These are phyloP conservation scores for rat (Rattus norvegicus) DNA, from an alignment of 2,113 vertebrate genomes.

Conservation along the genomic window DNA sequence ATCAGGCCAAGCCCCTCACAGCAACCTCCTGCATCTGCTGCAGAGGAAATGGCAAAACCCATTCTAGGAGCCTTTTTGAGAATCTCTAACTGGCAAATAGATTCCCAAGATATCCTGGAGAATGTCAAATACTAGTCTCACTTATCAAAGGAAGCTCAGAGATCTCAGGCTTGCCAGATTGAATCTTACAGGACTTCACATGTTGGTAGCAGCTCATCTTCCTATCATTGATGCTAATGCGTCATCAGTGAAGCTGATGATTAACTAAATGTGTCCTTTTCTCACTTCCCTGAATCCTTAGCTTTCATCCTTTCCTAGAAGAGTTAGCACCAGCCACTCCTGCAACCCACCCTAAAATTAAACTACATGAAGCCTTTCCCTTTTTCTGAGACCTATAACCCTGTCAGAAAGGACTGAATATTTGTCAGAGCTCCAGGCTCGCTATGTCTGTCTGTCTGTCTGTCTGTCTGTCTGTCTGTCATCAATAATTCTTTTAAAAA, in stretches of 20 bases:
- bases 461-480: no score
- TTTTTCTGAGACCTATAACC: background rate
- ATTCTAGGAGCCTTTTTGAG: background rate
- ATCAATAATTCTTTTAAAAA: no score
- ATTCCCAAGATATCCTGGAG: background rate
- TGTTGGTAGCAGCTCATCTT: background rate
- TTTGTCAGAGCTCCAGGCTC: no score
- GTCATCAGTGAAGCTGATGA: background rate
- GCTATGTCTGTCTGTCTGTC: no score
- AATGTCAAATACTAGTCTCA: background rate
- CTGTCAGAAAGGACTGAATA: no score
- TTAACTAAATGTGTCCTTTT: background rate
- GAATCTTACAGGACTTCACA: background rate
- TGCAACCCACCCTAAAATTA: no score
- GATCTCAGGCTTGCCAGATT: background rate
- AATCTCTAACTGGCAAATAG: background rate
- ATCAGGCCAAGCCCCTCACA: no score
- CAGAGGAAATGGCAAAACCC: background rate
- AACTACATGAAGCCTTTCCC: background rate
- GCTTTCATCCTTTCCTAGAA: background rate
- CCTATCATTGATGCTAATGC: background rate
- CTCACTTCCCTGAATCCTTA: background rate
- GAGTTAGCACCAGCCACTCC: accelerated
- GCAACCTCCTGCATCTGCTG: background rate
- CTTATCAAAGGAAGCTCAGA: background rate